Conservation (phyloP, 2,797 vertebrate genomes). For the Anguilla pacifica region DNA sequence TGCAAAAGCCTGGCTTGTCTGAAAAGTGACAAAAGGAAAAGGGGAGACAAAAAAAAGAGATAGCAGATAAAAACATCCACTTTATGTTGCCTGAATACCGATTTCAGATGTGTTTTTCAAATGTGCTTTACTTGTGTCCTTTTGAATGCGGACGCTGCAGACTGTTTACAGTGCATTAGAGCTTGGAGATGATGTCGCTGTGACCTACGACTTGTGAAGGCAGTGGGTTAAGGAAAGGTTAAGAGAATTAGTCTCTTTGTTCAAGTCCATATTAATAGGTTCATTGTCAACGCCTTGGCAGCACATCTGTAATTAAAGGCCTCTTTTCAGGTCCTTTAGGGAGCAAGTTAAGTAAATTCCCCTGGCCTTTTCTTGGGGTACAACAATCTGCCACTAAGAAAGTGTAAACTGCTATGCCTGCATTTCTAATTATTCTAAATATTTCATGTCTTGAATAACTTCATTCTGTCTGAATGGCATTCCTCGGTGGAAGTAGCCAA, state of each 20-base stretch:
- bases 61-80: slow-evolving; percentile 35
- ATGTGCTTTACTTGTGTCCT: slow-evolving; percentile 34
- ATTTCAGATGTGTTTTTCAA: slow-evolving; percentile 34
- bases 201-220: slow-evolving; percentile 61
- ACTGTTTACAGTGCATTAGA: slow-evolving; percentile 35
- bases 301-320: slow-evolving; percentile 63
- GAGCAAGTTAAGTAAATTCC: slow-evolving; percentile 61
- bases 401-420: slow-evolving; percentile 43
- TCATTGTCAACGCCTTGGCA: slow-evolving; percentile 66
- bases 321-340: slow-evolving; percentile 57
- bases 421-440: slow-evolving; percentile 44
- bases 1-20: slow-evolving; percentile 42
- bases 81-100: slow-evolving; percentile 41
- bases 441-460: slow-evolving; percentile 30
- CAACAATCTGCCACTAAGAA: slow-evolving; percentile 37
- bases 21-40: slow-evolving; percentile 46
- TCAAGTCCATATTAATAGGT: slow-evolving; percentile 66
- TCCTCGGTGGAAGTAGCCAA: neutral
- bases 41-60: slow-evolving; percentile 36
- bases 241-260: slow-evolving; percentile 68
- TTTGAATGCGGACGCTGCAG: slow-evolving; percentile 31
- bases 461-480: neutral
- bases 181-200: slow-evolving; percentile 50
- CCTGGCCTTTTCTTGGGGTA: slow-evolving; percentile 29
- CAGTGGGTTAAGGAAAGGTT: slow-evolving; percentile 63